A percentile compares a stretch with the other conserved stretches of the same genome.
phyloP scores from a whole-genome alignment of 2,888 invertebrate genomes.

The Lutraria lutraria region DNA sequence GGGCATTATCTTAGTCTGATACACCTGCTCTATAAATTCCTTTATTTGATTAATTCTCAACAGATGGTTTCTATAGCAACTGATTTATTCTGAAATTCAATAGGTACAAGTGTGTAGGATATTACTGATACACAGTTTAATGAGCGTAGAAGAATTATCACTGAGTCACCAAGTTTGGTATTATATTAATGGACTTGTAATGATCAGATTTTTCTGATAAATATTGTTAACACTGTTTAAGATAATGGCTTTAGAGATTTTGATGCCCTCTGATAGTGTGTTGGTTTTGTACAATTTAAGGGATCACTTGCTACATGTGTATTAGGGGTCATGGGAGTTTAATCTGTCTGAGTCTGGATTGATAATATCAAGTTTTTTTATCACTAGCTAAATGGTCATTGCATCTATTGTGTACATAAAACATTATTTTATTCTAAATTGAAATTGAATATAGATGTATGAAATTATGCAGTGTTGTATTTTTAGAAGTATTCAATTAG shows the following conservation, averaged over 20 bases:
- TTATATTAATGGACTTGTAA: neutral
- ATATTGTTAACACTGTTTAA: neutral
- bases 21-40: neutral
- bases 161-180: neutral
- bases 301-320: neutral
- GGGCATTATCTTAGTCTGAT: neutral
- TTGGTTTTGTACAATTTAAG: neutral
- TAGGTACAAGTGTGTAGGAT: neutral
- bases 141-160: neutral
- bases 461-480: too few species aligned
- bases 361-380: neutral
- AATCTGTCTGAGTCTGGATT: neutral
- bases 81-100: neutral
- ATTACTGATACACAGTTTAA: neutral
- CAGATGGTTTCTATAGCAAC: slow-evolving; percentile 12
- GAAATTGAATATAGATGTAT: too few species aligned
- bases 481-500: too few species aligned
- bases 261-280: too few species aligned
- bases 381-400: too few species aligned
- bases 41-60: slow-evolving; percentile 17
- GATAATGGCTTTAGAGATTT: too few species aligned
- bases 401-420: too few species aligned
- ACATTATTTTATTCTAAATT: too few species aligned
- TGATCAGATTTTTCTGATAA: neutral
- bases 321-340: neutral